Evolutionary conservation across 2,113 vertebrate species (phyloP).

Genomic region (Notiomystis cincta): DNA sequence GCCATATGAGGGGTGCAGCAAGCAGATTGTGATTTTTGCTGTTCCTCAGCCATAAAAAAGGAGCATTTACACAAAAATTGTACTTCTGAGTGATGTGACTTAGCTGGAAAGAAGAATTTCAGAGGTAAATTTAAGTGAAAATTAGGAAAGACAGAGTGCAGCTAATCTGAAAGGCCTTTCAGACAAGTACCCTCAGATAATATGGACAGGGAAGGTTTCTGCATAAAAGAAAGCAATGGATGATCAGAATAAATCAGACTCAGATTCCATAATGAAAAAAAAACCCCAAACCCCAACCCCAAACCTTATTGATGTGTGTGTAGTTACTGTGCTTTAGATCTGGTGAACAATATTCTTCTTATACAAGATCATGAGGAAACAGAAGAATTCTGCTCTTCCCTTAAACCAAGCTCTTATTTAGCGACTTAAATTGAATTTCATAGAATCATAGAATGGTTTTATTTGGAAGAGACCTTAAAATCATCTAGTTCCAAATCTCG

Average conservation of each 20-base stretch:
- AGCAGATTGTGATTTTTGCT: not conserved
- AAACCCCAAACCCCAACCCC: not conserved
- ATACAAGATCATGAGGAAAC: not conserved
- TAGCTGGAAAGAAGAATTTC: not conserved
- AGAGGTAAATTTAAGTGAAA: not conserved
- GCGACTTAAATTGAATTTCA: not conserved
- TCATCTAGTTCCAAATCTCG: not conserved
- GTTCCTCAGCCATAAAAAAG: not conserved
- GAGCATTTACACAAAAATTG: not conserved
- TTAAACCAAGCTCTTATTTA: not conserved
- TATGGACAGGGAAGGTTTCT: not conserved
- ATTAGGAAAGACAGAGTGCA: not conserved
- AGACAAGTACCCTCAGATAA: not conserved
- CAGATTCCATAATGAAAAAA: not conserved
- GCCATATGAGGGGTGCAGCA: rapidly evolving
- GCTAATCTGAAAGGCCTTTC: not conserved
- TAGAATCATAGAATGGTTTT: not conserved
- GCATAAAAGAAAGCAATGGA: not conserved
- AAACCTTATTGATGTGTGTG: not conserved
- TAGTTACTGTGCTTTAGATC: not conserved
- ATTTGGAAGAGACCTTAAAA: not conserved
- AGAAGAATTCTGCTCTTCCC: not conserved
- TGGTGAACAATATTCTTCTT: not conserved
- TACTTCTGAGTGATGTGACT: not conserved
- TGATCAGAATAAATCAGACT: not conserved